Percentiles rank a stretch among this genome's conserved stretches.
phyloP scores from a whole-genome alignment of 2,113 vertebrate genomes.

The Pontoporia blainvillei region DNA sequence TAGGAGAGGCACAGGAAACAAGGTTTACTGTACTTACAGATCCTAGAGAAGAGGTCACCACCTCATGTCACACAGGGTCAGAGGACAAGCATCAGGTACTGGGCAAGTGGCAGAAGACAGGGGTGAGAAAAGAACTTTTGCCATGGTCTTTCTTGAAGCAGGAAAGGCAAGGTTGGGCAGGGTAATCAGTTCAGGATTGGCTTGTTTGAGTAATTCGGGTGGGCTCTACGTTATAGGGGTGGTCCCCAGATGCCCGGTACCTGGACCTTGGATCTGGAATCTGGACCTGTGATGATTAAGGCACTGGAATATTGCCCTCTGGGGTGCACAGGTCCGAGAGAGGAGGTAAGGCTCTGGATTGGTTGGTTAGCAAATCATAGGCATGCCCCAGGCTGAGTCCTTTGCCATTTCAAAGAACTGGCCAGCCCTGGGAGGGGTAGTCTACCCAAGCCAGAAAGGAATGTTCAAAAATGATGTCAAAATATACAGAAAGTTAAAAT shows the following conservation, averaged over 20 bases:
- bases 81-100: neutral
- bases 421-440: neutral
- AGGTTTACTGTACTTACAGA: neutral
- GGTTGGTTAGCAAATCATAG: slow-evolving; percentile 46
- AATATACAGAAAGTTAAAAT: neutral
- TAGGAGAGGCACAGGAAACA: neutral
- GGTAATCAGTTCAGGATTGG: neutral
- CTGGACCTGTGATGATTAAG: neutral
- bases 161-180: neutral
- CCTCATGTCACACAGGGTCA: neutral
- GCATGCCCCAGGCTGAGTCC: neutral
- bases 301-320: neutral
- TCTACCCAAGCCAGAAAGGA: neutral
- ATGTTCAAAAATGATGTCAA: neutral
- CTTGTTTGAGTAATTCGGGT: neutral
- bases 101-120: neutral
- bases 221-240: neutral
- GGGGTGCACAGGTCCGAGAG: neutral
- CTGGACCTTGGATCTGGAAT: too few species aligned
- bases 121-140: neutral
- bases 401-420: neutral
- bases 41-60: neutral
- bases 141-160: too few species aligned
- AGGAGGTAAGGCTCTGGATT: neutral
- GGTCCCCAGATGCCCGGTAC: neutral